Conservation (phyloP, 2,113 vertebrate genomes). For the Ptychochromis oligacanthus region DNA sequence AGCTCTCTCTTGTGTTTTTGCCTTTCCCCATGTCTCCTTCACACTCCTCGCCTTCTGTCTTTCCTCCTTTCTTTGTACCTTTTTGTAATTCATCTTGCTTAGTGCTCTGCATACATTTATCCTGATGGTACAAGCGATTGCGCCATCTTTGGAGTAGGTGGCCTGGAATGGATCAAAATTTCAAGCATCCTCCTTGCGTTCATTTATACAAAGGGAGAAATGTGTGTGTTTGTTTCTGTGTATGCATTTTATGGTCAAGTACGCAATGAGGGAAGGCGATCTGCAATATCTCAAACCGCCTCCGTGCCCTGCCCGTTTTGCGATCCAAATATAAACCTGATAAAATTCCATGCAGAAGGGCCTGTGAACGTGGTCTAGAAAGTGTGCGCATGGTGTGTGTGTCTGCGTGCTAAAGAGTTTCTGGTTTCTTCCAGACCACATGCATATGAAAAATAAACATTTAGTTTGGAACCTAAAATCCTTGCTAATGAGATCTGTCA, state of each 20-base stretch:
- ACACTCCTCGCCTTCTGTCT: constrained; percentile 9
- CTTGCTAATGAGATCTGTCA: constrained; percentile 57
- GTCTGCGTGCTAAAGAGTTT: constrained; percentile 19
- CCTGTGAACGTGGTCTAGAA: constrained; percentile 47
- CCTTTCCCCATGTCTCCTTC: not conserved
- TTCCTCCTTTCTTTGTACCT: constrained; percentile 11
- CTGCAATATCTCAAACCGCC: constrained; percentile 68
- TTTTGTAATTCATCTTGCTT: constrained; percentile 26
- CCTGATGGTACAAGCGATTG: constrained; percentile 11
- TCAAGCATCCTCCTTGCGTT: not conserved
- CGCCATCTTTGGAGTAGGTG: constrained; percentile 50
- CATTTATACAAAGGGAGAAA: not conserved
- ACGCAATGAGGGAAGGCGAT: constrained; percentile 48
- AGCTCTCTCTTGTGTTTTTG: constrained; percentile 7
- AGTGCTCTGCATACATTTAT: constrained; percentile 30
- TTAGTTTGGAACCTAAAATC: constrained; percentile 69
- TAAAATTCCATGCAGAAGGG: constrained; percentile 64
- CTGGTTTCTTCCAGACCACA: constrained; percentile 54
- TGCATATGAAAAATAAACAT: constrained; percentile 74
- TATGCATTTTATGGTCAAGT: constrained; percentile 33
- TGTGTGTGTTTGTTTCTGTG: constrained; percentile 17
- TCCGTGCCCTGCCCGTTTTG: constrained; percentile 28
- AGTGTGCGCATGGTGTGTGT: constrained; percentile 32
- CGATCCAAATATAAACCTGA: constrained; percentile 79
- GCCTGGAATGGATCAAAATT: constrained; percentile 57